Evolutionary conservation across 2,888 invertebrate genomes (phyloP), one percentile per base, ranked within the genome.

Genomic region (Hyposoter dolosus): DNA sequence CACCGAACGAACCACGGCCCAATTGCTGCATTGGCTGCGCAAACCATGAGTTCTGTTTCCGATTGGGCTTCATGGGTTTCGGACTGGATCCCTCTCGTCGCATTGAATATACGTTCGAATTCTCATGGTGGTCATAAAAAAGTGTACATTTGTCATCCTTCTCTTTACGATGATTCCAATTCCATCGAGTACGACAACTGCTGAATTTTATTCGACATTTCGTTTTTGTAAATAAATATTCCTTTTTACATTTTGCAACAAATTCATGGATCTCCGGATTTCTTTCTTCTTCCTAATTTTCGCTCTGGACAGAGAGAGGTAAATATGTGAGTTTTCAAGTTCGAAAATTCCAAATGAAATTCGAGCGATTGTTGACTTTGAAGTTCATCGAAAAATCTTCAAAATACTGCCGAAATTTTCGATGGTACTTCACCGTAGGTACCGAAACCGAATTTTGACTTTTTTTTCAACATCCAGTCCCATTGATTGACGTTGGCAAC

Each of bases 71-170:
- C 88, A 2, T 82, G 82, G 43, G 60, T 88, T 15, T 88, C 82
- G 17, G 84, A 89, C 50, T 87, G 56, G 77, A 28, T 91, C 15
- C 88, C 89, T 10, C 43, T 87, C 35, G 83, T 88, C 28, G 83
- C 87, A n/a, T 78, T 74, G 12, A 68, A 83, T 53, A 84, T 82
- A 74, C 78, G 82, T 7, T 19, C 86, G 35, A 77, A 65, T 50
- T 53, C 76, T n/a, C 15, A 66, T 9, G 35, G 63, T n/a, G 28
- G 28, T 28, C 19, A 19, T 28, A 60, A 15, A 28, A 60, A 28
- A 10, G 15, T 28, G 15, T 60, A 60, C 2, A 28, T 1, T 15
- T 60, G 60, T 1, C 15, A 60, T 28, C 28, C 15, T 28, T 12
- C 60, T 28, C 15, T 15, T 12, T 65, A 80, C 50, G 53, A 71